Percentiles rank a stretch among this genome's conserved stretches.
These are phyloP conservation scores for Diaphora mendica DNA, from an alignment of 2,888 invertebrate genomes.

Conservation along the genomic window DNA sequence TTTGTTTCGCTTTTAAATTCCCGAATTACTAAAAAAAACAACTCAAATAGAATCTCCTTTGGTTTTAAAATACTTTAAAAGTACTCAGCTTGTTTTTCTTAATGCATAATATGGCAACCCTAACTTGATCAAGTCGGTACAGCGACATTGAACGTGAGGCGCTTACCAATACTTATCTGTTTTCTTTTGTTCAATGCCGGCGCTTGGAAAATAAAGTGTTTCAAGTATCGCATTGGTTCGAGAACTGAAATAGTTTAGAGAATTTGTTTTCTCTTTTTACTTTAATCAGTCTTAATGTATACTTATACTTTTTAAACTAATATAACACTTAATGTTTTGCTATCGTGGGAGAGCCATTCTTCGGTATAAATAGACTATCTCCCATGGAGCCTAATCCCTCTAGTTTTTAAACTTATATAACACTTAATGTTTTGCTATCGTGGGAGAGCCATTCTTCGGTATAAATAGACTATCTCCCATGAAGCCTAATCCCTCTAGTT, in stretches of 20 bases:
- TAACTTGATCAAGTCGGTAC: constrained; percentile 3
- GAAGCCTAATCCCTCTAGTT: no score
- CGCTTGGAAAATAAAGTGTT: constrained; percentile 36
- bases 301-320: no score
- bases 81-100: background rate
- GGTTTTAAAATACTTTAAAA: background rate
- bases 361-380: no score
- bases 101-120: background rate
- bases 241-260: background rate
- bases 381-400: no score
- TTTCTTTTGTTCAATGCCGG: constrained; percentile 35
- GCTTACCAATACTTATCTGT: constrained; percentile 38
- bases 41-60: background rate
- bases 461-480: no score
- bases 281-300: background rate
- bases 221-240: background rate
- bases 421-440: no score
- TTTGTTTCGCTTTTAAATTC: no score
- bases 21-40: background rate
- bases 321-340: no score
- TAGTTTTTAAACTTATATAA: no score
- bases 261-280: constrained; percentile 1
- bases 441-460: no score
- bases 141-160: constrained; percentile 46
- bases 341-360: no score